A percentile compares a stretch with the other conserved stretches of the same genome.
Conservation (phyloP, 2,797 vertebrate species). For the Lacerta viridis region DNA sequence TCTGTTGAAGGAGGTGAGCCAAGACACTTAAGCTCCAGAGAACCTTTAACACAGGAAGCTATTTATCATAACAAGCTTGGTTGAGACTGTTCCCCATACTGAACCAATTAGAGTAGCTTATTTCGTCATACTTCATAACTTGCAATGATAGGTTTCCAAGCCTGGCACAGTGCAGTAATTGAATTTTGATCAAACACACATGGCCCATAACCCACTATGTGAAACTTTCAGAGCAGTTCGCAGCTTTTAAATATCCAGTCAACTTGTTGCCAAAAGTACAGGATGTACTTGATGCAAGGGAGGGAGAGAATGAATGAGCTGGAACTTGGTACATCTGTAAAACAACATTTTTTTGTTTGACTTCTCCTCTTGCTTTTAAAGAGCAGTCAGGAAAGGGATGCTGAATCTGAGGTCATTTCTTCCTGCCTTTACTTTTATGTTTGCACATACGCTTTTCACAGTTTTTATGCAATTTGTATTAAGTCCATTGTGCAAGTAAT, state of each 20-base stretch:
- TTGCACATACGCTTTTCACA: slow-evolving; percentile 62
- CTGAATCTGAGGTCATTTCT: slow-evolving; percentile 72
- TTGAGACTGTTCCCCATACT: slow-evolving; percentile 90
- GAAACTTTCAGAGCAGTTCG: slow-evolving; percentile 86
- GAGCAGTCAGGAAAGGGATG: slow-evolving; percentile 76
- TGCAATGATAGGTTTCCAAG: slow-evolving; percentile 89
- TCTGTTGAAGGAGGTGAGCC: slow-evolving; percentile 83
- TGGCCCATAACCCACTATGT: slow-evolving; percentile 89
- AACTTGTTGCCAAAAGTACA: slow-evolving; percentile 89
- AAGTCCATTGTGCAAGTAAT: slow-evolving; percentile 69
- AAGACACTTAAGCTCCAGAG: slow-evolving; percentile 87
- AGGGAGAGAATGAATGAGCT: slow-evolving; percentile 75
- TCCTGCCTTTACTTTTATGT: slow-evolving; percentile 56
- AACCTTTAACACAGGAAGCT: slow-evolving; percentile 91
- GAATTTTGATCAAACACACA: slow-evolving; percentile 97
- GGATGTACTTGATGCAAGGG: slow-evolving; percentile 85
- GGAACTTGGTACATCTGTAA: slow-evolving; percentile 86
- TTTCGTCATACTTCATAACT: slow-evolving; percentile 93
- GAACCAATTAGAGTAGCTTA: slow-evolving; percentile 90
- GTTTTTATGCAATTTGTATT: slow-evolving; percentile 66
- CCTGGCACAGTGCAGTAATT: slow-evolving; percentile 91
- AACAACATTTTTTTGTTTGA: slow-evolving; percentile 85
- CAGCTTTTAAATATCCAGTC: slow-evolving; percentile 88
- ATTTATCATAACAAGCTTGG: slow-evolving; percentile 91
- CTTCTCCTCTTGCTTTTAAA: slow-evolving; percentile 79